These are phyloP conservation scores for Parotia lawesii DNA, from an alignment of 2,113 vertebrate genomes.

Conservation along the genomic window DNA sequence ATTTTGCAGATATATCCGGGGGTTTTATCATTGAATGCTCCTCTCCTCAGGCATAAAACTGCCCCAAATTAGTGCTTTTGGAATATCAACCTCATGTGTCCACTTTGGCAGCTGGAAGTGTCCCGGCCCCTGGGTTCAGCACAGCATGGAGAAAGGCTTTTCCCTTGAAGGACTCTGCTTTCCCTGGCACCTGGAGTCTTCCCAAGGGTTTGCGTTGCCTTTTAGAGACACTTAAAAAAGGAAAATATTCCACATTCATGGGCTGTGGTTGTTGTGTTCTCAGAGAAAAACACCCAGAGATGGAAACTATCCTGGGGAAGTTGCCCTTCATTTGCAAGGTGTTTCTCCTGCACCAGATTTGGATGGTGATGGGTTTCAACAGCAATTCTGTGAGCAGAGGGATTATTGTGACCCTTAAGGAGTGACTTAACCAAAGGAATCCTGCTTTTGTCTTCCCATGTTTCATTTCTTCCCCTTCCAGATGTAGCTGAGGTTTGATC, in stretches of 20 bases:
- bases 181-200: neutral
- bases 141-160: accelerated
- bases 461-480: neutral
- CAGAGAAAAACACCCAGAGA: neutral
- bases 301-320: neutral
- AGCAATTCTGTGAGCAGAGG: neutral
- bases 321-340: neutral
- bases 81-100: neutral
- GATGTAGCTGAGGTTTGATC: neutral
- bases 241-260: neutral
- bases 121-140: accelerated
- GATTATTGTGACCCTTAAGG: neutral
- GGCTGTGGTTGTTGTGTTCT: neutral
- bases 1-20: accelerated
- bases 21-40: neutral
- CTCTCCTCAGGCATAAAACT: neutral
- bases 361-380: accelerated
- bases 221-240: neutral
- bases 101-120: neutral
- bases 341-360: neutral
- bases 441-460: neutral
- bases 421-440: neutral
- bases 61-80: accelerated
- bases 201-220: no score
- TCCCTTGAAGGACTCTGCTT: accelerated